Percentiles rank a stretch among this genome's conserved stretches.
Conservation (phyloP, 2,797 vertebrate species). For the Bryconaethiops microstoma region DNA sequence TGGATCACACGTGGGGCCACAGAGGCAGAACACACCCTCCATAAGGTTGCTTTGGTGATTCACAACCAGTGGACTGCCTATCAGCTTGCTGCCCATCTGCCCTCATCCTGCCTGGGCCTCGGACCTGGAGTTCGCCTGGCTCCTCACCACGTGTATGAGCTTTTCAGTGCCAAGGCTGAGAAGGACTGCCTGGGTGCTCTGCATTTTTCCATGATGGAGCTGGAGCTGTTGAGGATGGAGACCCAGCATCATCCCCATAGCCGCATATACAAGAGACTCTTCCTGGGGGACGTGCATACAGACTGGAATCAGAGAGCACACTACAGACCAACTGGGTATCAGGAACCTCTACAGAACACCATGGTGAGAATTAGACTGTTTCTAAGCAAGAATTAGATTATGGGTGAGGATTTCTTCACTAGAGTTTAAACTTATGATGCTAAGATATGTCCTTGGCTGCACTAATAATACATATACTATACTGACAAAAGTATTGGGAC, state of each 20-base stretch:
- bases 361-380: conserved; percentile 79
- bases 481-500: too few relatives aligned
- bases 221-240: conserved; percentile 85
- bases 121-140: conserved; percentile 62
- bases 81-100: conserved; percentile 72
- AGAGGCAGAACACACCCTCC: conserved; percentile 85
- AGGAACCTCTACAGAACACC: conserved; percentile 86
- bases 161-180: conserved; percentile 78
- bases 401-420: not conserved
- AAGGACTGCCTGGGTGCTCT: conserved; percentile 78
- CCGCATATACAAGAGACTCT: conserved; percentile 82
- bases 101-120: conserved; percentile 68
- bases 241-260: conserved; percentile 73
- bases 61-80: conserved; percentile 79
- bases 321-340: conserved; percentile 87
- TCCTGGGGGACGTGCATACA: conserved; percentile 89
- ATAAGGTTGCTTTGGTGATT: conserved; percentile 86
- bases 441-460: too few relatives aligned
- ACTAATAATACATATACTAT: too few relatives aligned
- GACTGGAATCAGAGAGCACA: conserved; percentile 82
- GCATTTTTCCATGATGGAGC: conserved; percentile 89
- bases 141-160: conserved; percentile 79
- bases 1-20: conserved; percentile 90
- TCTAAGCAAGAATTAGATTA: not conserved
- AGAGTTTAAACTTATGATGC: too few relatives aligned